Evolutionary conservation across 2,888 invertebrate species (phyloP).

Genomic region (Pteria penguin): DNA sequence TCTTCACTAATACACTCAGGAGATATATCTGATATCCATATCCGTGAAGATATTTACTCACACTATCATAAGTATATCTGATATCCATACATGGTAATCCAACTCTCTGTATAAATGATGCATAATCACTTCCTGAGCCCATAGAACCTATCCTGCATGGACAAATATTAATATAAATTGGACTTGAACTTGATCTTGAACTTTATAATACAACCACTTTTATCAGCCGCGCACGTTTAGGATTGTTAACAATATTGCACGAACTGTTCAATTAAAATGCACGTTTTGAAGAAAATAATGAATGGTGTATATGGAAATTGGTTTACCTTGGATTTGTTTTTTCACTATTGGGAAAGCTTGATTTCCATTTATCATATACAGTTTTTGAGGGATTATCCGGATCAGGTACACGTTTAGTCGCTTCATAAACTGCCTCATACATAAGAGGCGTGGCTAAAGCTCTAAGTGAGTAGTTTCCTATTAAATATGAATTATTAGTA

Average conservation of each 20-base stretch:
- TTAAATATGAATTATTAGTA: neutral
- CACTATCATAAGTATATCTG: conserved; percentile 73
- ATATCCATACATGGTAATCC: conserved; percentile 81
- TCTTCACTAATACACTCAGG: no score
- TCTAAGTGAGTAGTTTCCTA: conserved; percentile 61
- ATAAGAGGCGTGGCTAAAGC: conserved; percentile 75
- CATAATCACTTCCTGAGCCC: conserved; percentile 80
- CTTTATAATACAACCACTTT: no score
- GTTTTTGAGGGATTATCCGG: conserved; percentile 62
- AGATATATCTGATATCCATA: no score
- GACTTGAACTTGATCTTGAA: no score
- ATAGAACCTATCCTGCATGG: conserved; percentile 71
- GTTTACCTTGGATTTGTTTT: conserved; percentile 24
- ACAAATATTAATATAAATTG: no score
- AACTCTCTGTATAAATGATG: conserved; percentile 79
- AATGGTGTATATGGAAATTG: no score
- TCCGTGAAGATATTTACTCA: no score
- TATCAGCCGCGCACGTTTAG: no score
- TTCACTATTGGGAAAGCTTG: conserved; percentile 11
- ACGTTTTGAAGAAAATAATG: no score
- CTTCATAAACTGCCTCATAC: conserved; percentile 75
- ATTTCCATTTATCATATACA: conserved; percentile 52
- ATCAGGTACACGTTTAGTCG: conserved; percentile 78
- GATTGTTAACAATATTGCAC: no score
- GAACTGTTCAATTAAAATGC: no score